Percentiles rank a stretch among this genome's conserved stretches.
Evolutionary conservation across 2,888 invertebrate genomes (phyloP).

Genomic region (Synanthedon andrenaeformis): DNA sequence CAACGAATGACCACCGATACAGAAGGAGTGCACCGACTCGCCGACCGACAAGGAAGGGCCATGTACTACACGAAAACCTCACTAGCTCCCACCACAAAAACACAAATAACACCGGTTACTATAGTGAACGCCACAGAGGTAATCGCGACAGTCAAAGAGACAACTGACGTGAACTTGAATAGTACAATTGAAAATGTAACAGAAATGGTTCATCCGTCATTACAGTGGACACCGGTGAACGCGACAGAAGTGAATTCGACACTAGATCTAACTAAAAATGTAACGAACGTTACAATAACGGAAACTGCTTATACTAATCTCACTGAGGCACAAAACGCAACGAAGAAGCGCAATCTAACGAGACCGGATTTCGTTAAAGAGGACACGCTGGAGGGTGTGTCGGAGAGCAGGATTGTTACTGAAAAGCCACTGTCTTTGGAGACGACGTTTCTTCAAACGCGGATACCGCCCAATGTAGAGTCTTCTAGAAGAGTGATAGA

Average conservation of each 20-base stretch:
- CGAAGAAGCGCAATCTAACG: conserved; percentile 46
- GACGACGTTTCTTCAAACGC: conserved; percentile 51
- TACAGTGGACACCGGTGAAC: conserved; percentile 44
- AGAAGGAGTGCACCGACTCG: conserved; percentile 22
- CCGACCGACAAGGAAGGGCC: conserved; percentile 45
- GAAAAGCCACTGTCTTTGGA: conserved; percentile 58
- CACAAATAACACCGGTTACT: conserved; percentile 8
- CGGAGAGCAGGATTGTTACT: conserved; percentile 55
- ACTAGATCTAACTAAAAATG: conserved; percentile 11
- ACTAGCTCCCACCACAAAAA: conserved; percentile 18
- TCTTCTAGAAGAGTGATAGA: conserved; percentile 52
- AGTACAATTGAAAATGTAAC: conserved; percentile 15
- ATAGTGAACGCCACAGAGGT: conserved; percentile 24
- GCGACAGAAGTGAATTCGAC: conserved; percentile 21
- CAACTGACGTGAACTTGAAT: conserved; percentile 7
- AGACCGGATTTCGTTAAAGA: conserved; percentile 46
- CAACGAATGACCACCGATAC: conserved; percentile 33
- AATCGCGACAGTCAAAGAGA: conserved; percentile 16
- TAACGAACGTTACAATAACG: conserved; percentile 22
- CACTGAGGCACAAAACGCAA: conserved; percentile 40
- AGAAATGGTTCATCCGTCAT: conserved; percentile 24
- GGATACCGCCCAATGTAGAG: conserved; percentile 53
- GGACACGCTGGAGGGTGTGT: conserved; percentile 32
- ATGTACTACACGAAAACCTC: conserved; percentile 52
- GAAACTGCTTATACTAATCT: conserved; percentile 19